phyloP scores from a whole-genome alignment of 2,797 vertebrate genomes.

The Tadarida brasiliensis region DNA sequence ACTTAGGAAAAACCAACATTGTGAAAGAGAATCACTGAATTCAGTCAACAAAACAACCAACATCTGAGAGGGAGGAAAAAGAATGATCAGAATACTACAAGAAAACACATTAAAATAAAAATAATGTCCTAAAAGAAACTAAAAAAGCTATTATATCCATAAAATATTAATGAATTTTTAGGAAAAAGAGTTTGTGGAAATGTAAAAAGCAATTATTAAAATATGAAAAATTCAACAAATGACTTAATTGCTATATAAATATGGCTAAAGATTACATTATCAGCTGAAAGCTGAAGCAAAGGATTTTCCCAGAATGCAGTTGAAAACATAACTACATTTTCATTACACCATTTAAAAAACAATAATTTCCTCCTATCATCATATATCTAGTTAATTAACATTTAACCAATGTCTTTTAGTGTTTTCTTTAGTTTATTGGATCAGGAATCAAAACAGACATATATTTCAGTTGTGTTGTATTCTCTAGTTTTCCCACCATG shows the following conservation, averaged over 20 bases:
- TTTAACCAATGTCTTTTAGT: not conserved
- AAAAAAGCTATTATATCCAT: not conserved
- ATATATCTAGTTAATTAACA: not conserved
- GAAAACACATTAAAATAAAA: slow-evolving; percentile 7
- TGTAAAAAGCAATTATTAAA: slow-evolving; percentile 8
- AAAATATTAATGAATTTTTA: not conserved
- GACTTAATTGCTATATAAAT: not conserved
- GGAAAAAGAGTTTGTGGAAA: not conserved
- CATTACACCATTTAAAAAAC: not conserved
- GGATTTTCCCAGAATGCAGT: not conserved
- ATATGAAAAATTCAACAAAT: slow-evolving; percentile 36
- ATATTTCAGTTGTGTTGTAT: not conserved
- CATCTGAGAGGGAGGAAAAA: not conserved
- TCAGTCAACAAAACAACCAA: slow-evolving; percentile 3
- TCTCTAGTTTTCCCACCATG: not conserved
- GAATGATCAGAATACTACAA: not conserved
- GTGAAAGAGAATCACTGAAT: not conserved
- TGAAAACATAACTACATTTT: slow-evolving; percentile 19
- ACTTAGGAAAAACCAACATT: not conserved
- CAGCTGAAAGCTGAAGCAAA: not conserved
- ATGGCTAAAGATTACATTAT: not conserved
- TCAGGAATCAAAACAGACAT: not conserved
- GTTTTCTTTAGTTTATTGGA: slow-evolving; percentile 23
- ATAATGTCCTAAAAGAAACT: not conserved
- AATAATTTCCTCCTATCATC: not conserved